Base-by-base conservation (phyloP, 2,113 vertebrate species). In the Megaceryle torquata region DNA sequence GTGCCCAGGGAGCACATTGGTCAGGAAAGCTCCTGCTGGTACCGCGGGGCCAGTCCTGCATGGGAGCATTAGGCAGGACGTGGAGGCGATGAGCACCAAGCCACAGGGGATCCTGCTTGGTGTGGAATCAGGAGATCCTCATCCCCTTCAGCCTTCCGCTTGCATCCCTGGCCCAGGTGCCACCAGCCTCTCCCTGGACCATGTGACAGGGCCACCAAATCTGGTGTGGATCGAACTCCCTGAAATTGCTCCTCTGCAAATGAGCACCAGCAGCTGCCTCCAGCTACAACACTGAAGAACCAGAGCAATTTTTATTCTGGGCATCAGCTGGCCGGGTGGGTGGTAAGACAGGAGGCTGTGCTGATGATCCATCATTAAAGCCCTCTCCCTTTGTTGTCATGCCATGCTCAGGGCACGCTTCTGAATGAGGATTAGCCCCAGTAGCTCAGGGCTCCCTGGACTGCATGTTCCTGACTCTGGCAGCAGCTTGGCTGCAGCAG, bases 11-110 rank as follows among this genome's bases (percentile, higher is more conserved):
- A 44, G 70, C 61, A 9, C 4, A 3, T 13, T 0, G 61, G 76
- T 31, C 87, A 59, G 43, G 15, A 28, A 6, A 11, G 43, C 33
- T 56, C 8, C 91, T 65, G 63, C 65, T 17, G 46, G 54, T 60
- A 39, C 29, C 37, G 11, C 0, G 2, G 31, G 9, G n/a, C 54
- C 26, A 21, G 39, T 28, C 51, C 4, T 11, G 0, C 4, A 0
- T 0, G 1, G 82, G 39, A 35, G n/a, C 29, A 0, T 16, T n/a
- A 0, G 0, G 65, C 24, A 24, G 90, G 71, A 22, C 0, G 0
- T 28, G 6, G 65, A 19, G 64, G 16, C 46, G 68, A 41, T 0
- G 3, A 56, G 46, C 3, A 3, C 61, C 13, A 13, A 56, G 80
- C n/a, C 6, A 1, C 46, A 26, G 51, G 46, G n/a, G 20, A 75